phyloP scores from a whole-genome alignment of 2,113 vertebrate genomes.

The Paradoxurus hermaphroditus region DNA sequence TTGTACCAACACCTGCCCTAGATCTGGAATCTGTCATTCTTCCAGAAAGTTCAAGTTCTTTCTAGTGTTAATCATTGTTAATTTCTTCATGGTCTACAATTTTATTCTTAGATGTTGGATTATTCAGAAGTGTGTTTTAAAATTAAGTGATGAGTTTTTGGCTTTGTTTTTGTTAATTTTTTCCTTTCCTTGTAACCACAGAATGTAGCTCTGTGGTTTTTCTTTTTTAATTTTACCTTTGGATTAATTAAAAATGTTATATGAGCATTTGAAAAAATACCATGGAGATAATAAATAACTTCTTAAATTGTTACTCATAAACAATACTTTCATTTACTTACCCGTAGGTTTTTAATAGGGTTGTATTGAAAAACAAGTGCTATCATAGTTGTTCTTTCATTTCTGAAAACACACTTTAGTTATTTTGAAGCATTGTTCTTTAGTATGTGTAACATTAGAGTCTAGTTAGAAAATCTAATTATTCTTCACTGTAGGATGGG shows the following conservation, averaged over 20 bases:
- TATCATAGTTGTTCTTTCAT: not conserved
- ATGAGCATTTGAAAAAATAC: slow-evolving; percentile 36
- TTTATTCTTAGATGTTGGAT: slow-evolving; percentile 17
- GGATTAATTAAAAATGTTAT: slow-evolving; percentile 32
- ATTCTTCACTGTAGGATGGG: slow-evolving; percentile 20
- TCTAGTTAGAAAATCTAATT: slow-evolving; percentile 23
- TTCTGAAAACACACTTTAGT: slow-evolving; percentile 33
- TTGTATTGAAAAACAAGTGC: not conserved
- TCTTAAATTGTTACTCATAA: slow-evolving; percentile 24
- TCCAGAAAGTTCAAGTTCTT: slow-evolving; percentile 23
- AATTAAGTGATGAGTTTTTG: not conserved
- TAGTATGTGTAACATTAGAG: not conserved
- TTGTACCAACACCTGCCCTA: not conserved
- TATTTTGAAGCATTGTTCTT: not conserved
- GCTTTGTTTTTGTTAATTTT: slow-evolving; percentile 31
- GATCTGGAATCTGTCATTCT: not conserved
- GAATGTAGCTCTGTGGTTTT: not conserved
- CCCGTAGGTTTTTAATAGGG: not conserved
- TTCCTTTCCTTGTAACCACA: not conserved
- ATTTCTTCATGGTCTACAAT: slow-evolving; percentile 1
- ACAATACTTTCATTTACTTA: not conserved
- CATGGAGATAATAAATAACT: slow-evolving; percentile 26
- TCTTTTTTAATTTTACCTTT: not conserved
- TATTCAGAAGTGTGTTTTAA: slow-evolving; percentile 22
- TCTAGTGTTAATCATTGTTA: not conserved